phyloP scores from a whole-genome alignment of 35 echinoderm and acorn worm species.

The Chiridota heheva region DNA sequence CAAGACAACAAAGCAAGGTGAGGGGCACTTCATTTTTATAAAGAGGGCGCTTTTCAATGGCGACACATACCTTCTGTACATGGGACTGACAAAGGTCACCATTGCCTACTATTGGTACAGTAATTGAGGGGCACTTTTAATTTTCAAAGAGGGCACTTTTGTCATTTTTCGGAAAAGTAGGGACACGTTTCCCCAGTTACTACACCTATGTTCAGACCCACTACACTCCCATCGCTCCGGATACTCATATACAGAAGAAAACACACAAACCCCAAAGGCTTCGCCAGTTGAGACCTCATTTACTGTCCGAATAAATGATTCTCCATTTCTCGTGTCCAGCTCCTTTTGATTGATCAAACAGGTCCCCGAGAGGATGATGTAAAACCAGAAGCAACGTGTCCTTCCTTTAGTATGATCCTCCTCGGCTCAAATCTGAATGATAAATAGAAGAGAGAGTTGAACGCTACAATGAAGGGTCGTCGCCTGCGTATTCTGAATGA shows the following conservation, averaged over 20 bases:
- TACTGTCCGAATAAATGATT: slow-evolving; percentile 71
- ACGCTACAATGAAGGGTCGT: not conserved
- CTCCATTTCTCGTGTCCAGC: slow-evolving; percentile 57
- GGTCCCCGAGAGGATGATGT: slow-evolving; percentile 87
- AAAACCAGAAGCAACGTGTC: slow-evolving; percentile 77
- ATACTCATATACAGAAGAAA: not conserved
- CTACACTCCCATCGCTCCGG: not conserved
- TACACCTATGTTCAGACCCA: not conserved
- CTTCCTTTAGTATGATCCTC: slow-evolving; percentile 87
- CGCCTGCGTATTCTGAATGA: too few species aligned
- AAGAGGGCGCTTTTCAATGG: too few species aligned
- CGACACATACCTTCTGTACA: too few species aligned
- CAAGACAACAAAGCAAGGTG: too few species aligned
- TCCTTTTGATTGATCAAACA: slow-evolving; percentile 88
- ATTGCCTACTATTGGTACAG: too few species aligned
- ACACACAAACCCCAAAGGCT: slow-evolving; percentile 66
- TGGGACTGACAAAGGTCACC: too few species aligned
- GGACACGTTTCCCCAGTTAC: not conserved
- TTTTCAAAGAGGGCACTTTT: too few species aligned
- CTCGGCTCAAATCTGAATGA: slow-evolving; percentile 74
- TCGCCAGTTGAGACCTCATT: slow-evolving; percentile 63
- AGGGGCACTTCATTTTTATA: too few species aligned
- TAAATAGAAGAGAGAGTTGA: not conserved
- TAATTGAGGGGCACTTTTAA: too few species aligned
- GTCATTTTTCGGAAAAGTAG: too few species aligned